Conservation (phyloP, 2,797 vertebrate species). For the Muscicapa striata region DNA sequence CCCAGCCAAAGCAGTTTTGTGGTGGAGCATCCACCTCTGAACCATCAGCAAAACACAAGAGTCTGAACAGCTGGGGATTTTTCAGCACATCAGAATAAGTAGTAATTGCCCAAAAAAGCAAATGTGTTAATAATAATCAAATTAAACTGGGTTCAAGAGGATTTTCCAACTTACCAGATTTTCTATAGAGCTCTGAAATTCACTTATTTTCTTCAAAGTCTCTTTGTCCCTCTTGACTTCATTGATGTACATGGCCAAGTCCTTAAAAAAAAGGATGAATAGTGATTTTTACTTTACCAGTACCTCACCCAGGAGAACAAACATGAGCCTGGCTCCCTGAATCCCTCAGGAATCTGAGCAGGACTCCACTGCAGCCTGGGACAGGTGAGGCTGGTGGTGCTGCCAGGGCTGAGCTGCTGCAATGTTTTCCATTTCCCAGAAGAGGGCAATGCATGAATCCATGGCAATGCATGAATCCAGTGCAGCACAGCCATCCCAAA, state of each 20-base stretch:
- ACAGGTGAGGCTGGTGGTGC: neutral
- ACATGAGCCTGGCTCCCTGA: rapidly evolving
- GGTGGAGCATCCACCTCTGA: neutral
- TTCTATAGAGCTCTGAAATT: conserved; percentile 98
- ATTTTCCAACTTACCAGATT: conserved; percentile 86
- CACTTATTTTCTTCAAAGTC: conserved; percentile 96
- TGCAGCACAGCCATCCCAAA: neutral
- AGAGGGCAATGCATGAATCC: conserved; percentile 45
- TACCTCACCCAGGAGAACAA: neutral
- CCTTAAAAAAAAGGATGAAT: conserved; percentile 72
- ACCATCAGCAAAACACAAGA: neutral
- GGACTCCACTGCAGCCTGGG: neutral
- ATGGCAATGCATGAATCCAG: neutral
- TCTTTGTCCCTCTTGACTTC: conserved; percentile 98
- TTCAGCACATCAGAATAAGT: neutral
- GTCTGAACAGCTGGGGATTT: rapidly evolving
- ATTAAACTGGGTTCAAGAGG: neutral
- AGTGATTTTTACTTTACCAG: neutral
- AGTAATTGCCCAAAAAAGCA: neutral
- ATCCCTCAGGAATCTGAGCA: neutral
- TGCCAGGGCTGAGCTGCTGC: neutral
- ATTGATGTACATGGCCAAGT: conserved; percentile 99
- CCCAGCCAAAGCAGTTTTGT: neutral
- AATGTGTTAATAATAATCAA: neutral
- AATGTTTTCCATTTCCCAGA: conserved; percentile 5